phyloP scores from a whole-genome alignment of 2,113 vertebrate genomes.

The Rhodinocichla rosea region DNA sequence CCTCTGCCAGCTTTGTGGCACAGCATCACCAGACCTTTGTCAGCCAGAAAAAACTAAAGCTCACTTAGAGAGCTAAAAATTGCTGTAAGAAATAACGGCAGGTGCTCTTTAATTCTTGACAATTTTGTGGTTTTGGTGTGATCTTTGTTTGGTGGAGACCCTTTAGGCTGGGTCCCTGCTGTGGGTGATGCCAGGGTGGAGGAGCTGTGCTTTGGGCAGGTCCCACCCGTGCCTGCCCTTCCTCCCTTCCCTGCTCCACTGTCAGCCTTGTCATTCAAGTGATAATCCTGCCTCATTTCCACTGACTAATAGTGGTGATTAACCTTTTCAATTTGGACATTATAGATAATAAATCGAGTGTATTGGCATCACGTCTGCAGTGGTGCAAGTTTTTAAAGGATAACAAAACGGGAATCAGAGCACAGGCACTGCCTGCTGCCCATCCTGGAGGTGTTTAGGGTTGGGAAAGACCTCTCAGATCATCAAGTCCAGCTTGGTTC shows the following conservation, averaged over 20 bases:
- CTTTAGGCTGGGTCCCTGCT: neutral
- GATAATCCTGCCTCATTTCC: conserved; percentile 53
- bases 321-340: conserved; percentile 62
- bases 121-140: neutral
- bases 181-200: rapidly evolving
- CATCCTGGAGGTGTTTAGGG: rapidly evolving
- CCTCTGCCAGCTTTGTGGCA: neutral
- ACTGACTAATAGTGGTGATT: conserved; percentile 48
- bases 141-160: neutral
- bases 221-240: rapidly evolving
- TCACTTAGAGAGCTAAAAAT: neutral
- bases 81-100: rapidly evolving
- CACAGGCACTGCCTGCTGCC: neutral
- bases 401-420: neutral
- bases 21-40: rapidly evolving
- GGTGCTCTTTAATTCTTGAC: neutral
- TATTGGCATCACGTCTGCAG: neutral
- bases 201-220: rapidly evolving
- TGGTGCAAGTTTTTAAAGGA: neutral
- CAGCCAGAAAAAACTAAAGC: rapidly evolving
- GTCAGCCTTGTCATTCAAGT: neutral
- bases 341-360: conserved; percentile 46
- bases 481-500: neutral
- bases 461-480: neutral
- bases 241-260: neutral